Conservation (phyloP, 2,797 vertebrate genomes). For the Columba guinea region DNA sequence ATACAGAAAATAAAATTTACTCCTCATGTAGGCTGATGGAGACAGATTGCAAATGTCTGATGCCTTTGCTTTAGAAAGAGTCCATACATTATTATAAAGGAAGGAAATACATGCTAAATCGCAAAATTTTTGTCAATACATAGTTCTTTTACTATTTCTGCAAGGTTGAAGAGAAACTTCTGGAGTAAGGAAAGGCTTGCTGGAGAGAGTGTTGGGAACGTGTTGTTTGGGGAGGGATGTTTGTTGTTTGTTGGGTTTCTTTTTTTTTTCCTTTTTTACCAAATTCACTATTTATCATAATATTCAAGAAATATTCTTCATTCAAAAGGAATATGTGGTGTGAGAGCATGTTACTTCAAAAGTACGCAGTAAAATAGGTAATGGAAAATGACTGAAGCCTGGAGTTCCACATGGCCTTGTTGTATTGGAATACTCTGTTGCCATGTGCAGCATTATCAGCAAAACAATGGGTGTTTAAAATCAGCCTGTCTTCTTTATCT, state of each 20-base stretch:
- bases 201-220: too few species aligned
- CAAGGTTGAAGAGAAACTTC: not conserved
- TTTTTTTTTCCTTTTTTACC: not conserved
- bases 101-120: not conserved
- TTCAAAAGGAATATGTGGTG: not conserved
- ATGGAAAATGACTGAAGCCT: not conserved
- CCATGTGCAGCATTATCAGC: not conserved
- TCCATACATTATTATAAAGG: not conserved
- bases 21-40: not conserved
- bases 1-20: not conserved
- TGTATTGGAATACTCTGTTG: not conserved
- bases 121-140: not conserved
- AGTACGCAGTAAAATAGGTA: not conserved
- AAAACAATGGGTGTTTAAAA: not conserved
- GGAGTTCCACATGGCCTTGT: not conserved
- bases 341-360: not conserved
- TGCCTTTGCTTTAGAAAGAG: not conserved
- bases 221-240: not conserved
- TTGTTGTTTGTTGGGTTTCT: fast-evolving
- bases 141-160: not conserved
- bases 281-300: not conserved
- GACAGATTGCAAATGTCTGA: not conserved
- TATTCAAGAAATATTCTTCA: not conserved
- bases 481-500: not conserved
- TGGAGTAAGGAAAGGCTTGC: not conserved